Conservation (phyloP, 2,888 invertebrate genomes). For the Thumatha senex region DNA sequence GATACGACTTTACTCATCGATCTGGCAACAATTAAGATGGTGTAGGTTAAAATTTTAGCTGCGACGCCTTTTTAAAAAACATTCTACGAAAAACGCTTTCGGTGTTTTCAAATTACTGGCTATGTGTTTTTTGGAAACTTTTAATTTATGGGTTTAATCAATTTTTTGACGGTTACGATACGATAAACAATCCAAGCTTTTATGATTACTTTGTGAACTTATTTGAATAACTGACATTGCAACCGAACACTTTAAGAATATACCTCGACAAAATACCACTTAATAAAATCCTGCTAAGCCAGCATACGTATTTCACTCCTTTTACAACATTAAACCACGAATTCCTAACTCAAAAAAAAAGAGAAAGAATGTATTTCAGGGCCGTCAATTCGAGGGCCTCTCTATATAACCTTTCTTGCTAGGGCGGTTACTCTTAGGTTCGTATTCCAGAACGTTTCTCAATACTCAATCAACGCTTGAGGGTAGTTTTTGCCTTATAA, state of each 20-base stretch:
- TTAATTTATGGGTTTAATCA: slow-evolving; percentile 41
- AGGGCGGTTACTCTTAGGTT: no score
- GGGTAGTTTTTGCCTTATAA: no score
- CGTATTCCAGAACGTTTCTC: no score
- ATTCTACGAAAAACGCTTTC: slow-evolving; percentile 42
- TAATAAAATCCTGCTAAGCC: no score
- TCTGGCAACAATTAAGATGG: slow-evolving; percentile 58
- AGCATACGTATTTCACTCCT: no score
- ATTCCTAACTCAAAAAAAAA: no score
- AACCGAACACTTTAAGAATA: neutral
- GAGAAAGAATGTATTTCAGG: no score
- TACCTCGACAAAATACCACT: no score
- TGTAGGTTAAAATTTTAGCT: slow-evolving; percentile 47
- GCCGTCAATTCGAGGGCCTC: no score
- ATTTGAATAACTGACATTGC: slow-evolving; percentile 9
- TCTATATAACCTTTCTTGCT: no score
- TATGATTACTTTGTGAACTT: slow-evolving; percentile 20
- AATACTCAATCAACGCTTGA: no score
- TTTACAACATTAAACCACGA: no score
- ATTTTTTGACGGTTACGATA: slow-evolving; percentile 29
- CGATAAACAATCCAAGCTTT: slow-evolving; percentile 15
- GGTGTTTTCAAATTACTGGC: slow-evolving; percentile 45
- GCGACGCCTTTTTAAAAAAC: slow-evolving; percentile 53
- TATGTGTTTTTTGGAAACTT: slow-evolving; percentile 30
- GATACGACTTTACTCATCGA: slow-evolving; percentile 48